These are phyloP conservation scores for Herminia tarsipennalis DNA, from an alignment of 2,888 invertebrate species.

Conservation along the genomic window DNA sequence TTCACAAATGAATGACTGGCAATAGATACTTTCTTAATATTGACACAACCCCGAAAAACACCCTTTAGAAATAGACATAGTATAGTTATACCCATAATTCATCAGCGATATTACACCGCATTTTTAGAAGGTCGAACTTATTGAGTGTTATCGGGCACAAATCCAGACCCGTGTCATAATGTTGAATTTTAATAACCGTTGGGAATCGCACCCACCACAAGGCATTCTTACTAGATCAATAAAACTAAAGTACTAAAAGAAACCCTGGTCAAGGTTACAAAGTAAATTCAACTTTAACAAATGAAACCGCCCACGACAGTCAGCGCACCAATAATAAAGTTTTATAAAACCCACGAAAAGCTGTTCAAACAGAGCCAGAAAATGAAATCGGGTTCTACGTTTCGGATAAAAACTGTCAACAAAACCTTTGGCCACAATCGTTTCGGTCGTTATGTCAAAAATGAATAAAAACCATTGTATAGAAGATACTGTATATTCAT, in stretches of 20 bases:
- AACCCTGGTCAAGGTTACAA: slow-evolving; percentile 8
- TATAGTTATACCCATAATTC: no score
- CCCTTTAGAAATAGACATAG: neutral
- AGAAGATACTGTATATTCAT: slow-evolving; percentile 38
- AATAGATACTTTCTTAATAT: neutral
- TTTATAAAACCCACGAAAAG: slow-evolving; percentile 13
- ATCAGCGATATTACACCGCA: neutral
- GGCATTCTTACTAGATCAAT: slow-evolving; percentile 4
- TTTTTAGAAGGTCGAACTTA: slow-evolving; percentile 1
- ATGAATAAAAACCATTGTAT: slow-evolving; percentile 19
- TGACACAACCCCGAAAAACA: neutral
- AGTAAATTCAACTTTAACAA: slow-evolving; percentile 13
- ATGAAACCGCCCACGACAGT: slow-evolving; percentile 13
- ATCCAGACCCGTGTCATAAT: neutral
- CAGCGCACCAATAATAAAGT: slow-evolving; percentile 11
- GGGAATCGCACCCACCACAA: neutral
- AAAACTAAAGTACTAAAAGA: slow-evolving; percentile 11
- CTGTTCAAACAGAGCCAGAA: slow-evolving; percentile 9
- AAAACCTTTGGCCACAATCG: slow-evolving; percentile 22
- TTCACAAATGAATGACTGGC: neutral
- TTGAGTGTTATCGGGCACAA: slow-evolving; percentile 4
- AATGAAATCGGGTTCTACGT: slow-evolving; percentile 5
- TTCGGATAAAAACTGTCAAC: slow-evolving; percentile 4
- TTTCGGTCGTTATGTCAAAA: slow-evolving; percentile 16
- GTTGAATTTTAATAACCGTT: slow-evolving; percentile 5